These are phyloP conservation scores for Drosophila peninsularis DNA, from an alignment of 2,888 invertebrate species.

Conservation along the genomic window DNA sequence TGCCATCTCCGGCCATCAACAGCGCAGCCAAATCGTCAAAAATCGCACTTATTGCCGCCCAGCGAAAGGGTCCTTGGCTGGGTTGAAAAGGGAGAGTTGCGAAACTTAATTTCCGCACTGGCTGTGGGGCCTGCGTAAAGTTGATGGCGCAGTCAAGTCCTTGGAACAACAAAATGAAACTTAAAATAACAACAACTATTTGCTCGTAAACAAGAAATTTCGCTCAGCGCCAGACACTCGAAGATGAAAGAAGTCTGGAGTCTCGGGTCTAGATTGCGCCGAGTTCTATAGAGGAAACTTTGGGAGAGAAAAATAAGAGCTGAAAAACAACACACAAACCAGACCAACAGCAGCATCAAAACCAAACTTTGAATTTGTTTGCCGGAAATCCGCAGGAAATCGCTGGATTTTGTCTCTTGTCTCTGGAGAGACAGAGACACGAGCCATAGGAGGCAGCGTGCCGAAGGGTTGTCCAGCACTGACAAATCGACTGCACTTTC, in stretches of 20 bases:
- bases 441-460: slow-evolving; percentile 21
- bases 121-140: slow-evolving; percentile 49
- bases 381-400: slow-evolving; percentile 79
- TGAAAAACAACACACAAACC: slow-evolving; percentile 27
- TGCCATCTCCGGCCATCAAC: slow-evolving; percentile 58
- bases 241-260: slow-evolving; percentile 66
- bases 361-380: slow-evolving; percentile 76
- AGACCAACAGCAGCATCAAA: slow-evolving; percentile 50
- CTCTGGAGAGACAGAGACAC: slow-evolving; percentile 22
- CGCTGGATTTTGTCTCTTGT: slow-evolving; percentile 68
- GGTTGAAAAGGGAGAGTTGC: slow-evolving; percentile 15
- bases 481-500: slow-evolving; percentile 55
- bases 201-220: slow-evolving; percentile 81
- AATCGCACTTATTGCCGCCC: slow-evolving; percentile 76
- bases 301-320: neutral
- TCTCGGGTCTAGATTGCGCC: slow-evolving; percentile 42
- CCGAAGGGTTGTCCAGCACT: slow-evolving; percentile 66
- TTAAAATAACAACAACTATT: slow-evolving; percentile 81
- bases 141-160: slow-evolving; percentile 65
- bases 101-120: slow-evolving; percentile 78
- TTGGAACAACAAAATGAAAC: slow-evolving; percentile 81
- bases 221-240: slow-evolving; percentile 69
- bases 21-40: slow-evolving; percentile 74
- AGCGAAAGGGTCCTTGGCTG: slow-evolving; percentile 51
- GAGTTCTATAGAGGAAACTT: slow-evolving; percentile 50